phyloP scores from a whole-genome alignment of 2,797 vertebrate species.

The Argyrosomus regius region DNA sequence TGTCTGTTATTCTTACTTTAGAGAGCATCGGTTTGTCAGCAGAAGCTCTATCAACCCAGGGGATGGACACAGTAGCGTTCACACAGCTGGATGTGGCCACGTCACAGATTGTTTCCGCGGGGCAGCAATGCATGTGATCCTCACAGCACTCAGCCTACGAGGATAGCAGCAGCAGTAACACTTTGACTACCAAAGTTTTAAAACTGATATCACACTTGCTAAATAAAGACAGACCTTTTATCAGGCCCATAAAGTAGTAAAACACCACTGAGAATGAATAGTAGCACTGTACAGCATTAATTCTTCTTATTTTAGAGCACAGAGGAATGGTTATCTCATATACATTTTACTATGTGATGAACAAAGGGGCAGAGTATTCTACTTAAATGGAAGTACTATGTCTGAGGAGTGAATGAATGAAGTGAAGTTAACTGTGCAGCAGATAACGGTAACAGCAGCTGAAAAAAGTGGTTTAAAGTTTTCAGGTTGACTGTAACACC shows the following conservation, averaged over 20 bases:
- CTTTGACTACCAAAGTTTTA: constrained; percentile 76
- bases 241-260: constrained; percentile 49
- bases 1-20: constrained; percentile 67
- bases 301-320: constrained; percentile 35
- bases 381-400: neutral
- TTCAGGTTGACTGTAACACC: neutral
- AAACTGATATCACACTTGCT: constrained; percentile 36
- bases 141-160: constrained; percentile 90
- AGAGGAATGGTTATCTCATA: constrained; percentile 32
- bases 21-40: constrained; percentile 37
- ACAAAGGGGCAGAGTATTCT: constrained; percentile 2
- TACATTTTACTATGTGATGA: constrained; percentile 32
- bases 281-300: constrained; percentile 18
- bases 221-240: constrained; percentile 32
- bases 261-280: constrained; percentile 42
- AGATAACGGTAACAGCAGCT: neutral
- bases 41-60: constrained; percentile 65
- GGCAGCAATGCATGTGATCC: constrained; percentile 92
- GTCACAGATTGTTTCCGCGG: constrained; percentile 83
- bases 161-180: constrained; percentile 35
- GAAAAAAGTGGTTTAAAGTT: neutral
- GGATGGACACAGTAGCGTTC: constrained; percentile 70
- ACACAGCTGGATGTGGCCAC: constrained; percentile 71
- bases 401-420: too few relatives aligned
- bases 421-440: too few relatives aligned